Evolutionary conservation across 2,113 vertebrate species (phyloP).

Genomic region (Brachirus orientalis): DNA sequence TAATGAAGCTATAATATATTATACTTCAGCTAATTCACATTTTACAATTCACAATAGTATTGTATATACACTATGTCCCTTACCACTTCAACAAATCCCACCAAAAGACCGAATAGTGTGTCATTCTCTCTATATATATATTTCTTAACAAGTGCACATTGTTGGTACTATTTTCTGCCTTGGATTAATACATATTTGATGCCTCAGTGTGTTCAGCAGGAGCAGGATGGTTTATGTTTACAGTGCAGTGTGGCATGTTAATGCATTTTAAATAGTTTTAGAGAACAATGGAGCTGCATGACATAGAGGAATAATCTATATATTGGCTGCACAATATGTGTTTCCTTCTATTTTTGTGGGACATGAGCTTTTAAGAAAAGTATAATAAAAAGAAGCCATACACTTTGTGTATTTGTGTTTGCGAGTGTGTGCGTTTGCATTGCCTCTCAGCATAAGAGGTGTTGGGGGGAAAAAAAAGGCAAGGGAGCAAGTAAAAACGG

Average conservation of each 20-base stretch:
- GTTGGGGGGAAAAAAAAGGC: constrained; percentile 15
- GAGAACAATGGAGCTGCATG: constrained; percentile 23
- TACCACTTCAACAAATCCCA: neutral
- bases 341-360: no score
- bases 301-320: no score
- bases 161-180: neutral
- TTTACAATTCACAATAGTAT: neutral
- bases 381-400: neutral
- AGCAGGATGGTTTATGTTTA: neutral
- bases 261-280: constrained; percentile 7
- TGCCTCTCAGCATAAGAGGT: neutral
- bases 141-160: neutral
- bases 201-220: no score
- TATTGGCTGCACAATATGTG: no score
- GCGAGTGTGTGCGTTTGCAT: neutral
- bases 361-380: no score
- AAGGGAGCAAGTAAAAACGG: constrained; percentile 55
- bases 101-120: neutral
- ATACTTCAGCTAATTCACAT: neutral
- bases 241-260: constrained; percentile 5
- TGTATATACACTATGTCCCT: neutral
- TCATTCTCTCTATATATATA: neutral
- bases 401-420: neutral
- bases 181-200: no score
- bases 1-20: neutral